Evolutionary conservation across 2,113 vertebrate genomes (phyloP), one percentile per base, ranked within the genome.

Genomic region (Periophthalmus modestus): DNA sequence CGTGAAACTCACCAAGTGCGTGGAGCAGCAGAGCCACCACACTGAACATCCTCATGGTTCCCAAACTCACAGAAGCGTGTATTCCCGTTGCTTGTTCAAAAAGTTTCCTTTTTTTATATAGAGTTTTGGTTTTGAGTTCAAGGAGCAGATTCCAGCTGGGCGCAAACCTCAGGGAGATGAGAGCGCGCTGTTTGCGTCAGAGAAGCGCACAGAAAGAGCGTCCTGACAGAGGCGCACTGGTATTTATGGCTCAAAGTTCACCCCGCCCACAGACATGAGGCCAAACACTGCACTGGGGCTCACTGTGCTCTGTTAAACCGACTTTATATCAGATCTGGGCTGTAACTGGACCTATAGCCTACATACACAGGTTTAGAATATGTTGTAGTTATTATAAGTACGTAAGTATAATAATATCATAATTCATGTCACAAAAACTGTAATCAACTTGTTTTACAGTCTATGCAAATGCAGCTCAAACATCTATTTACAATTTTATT

Each of bases 1-100:
- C 23, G 59, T 11, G 21, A 70, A 74, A 86, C 87, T 76, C 83
- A 94, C 94, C 92, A 62, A 93, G 87, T 46, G 85, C 79, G 80
- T 91, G 82, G 86, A 87, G 62, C 58, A 94, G 82, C 69, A 93
- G 66, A 24, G 91, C 75, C 62, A 82, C 78, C 47, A 84, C 79
- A 59, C 48, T 34, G 63, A 83, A 85, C 84, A 89, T 90, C 89
- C 89, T 93, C 93, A 94, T 94, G 69, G 71, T 89, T 87, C 23
- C 74, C 63, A 77, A 74, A 73, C 7, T 67, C 82, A 68, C 70
- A 79, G 34, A 18, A 65, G 58, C 48, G 71, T 28, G 61, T 87
- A 89, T 82, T 78, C 87, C 89, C 76, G 75, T 68, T 69, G 62
- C 63, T 52, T 63, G 68, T 58, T 47, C 43, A 15, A 47, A 43